A percentile compares a stretch with the other conserved stretches of the same genome.
phyloP scores from a whole-genome alignment of 2,888 invertebrate genomes.

The Seira sanloemensis region DNA sequence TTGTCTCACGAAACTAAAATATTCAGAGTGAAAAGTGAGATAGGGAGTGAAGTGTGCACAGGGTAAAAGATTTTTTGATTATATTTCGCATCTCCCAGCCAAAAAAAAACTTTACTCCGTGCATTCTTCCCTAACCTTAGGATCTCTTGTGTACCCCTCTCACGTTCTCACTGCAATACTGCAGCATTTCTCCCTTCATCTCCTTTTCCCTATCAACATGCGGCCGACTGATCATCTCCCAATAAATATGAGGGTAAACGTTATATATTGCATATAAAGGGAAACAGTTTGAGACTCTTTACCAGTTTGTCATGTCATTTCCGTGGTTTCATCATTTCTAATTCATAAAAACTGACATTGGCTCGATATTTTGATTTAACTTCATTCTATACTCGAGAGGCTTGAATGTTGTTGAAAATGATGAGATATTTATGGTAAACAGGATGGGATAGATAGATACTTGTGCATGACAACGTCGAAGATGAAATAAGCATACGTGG shows the following conservation, averaged over 20 bases:
- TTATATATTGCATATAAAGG: not conserved
- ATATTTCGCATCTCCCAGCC: not conserved
- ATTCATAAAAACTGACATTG: too few relatives aligned
- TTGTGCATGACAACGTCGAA: too few relatives aligned
- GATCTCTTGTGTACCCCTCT: constrained; percentile 44
- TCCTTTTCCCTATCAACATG: not conserved
- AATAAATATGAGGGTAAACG: not conserved
- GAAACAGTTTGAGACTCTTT: not conserved
- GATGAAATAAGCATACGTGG: too few relatives aligned
- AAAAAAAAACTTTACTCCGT: not conserved
- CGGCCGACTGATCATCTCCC: constrained; percentile 8
- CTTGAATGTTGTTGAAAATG: not conserved
- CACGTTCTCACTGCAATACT: constrained; percentile 61
- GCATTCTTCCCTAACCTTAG: not conserved
- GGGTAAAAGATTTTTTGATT: constrained; percentile 28
- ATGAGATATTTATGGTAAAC: not conserved
- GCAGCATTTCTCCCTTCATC: constrained; percentile 27
- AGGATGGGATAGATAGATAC: too few relatives aligned
- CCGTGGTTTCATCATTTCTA: not conserved
- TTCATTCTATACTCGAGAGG: not conserved
- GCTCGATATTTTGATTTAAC: not conserved
- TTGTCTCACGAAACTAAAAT: not conserved
- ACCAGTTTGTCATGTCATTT: not conserved
- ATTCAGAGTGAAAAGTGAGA: not conserved
- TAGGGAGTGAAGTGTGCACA: not conserved